phyloP scores from a whole-genome alignment of 2,113 vertebrate genomes.

The Catharus bicknelli region DNA sequence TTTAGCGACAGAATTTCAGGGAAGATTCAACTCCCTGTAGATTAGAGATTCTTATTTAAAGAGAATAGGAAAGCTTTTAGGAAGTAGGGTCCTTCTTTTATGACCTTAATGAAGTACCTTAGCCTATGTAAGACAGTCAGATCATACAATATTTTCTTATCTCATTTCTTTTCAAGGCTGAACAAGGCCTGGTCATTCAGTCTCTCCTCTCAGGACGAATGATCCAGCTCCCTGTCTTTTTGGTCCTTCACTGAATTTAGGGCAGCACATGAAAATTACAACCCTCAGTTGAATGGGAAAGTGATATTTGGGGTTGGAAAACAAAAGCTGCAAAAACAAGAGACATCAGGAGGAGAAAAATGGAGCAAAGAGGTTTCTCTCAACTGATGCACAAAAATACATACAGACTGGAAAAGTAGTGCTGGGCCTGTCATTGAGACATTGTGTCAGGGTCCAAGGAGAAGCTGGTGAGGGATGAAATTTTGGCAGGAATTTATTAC shows the following conservation, averaged over 20 bases:
- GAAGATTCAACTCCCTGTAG: not conserved
- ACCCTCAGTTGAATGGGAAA: not conserved
- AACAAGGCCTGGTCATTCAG: not conserved
- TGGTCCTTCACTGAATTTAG: not conserved
- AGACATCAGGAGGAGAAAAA: not conserved
- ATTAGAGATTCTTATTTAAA: not conserved
- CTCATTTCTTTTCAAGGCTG: not conserved
- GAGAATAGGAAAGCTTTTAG: not conserved
- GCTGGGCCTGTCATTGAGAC: not conserved
- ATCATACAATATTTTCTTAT: not conserved
- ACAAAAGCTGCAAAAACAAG: not conserved
- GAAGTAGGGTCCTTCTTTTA: not conserved
- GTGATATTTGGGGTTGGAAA: not conserved
- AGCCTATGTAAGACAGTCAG: not conserved
- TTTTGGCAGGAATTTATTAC: not conserved
- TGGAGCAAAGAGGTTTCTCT: accelerated
- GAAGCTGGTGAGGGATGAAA: accelerated
- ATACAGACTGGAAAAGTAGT: not conserved
- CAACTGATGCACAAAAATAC: not conserved
- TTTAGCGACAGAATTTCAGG: not conserved
- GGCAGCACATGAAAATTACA: not conserved
- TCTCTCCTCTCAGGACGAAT: not conserved
- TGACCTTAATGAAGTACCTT: not conserved
- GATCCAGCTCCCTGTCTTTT: not conserved
- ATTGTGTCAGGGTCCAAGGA: not conserved